Evolutionary conservation across 2,113 vertebrate species (phyloP).

Genomic region (Vicugna pacos): DNA sequence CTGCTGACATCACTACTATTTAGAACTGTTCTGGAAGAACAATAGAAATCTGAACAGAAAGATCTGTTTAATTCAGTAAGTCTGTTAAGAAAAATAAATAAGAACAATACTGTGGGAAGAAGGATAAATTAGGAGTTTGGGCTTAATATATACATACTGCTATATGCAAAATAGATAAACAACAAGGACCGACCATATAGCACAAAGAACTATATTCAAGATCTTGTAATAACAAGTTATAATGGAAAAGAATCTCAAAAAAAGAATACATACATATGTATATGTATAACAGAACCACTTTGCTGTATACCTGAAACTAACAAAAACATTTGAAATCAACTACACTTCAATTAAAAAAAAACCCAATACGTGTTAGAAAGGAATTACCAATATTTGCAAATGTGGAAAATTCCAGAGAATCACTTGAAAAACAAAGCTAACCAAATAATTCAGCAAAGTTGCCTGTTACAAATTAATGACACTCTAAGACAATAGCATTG

Average conservation of each 20-base stretch:
- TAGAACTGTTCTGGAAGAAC: slow-evolving; percentile 21
- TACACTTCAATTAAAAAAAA: too few relatives aligned
- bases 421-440: slow-evolving; percentile 21
- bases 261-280: too few relatives aligned
- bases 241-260: too few relatives aligned
- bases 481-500: background rate
- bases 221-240: too few relatives aligned
- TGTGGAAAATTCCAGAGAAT: slow-evolving; percentile 42
- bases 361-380: background rate
- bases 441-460: slow-evolving; percentile 16
- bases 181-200: too few relatives aligned
- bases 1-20: background rate
- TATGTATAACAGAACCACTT: too few relatives aligned
- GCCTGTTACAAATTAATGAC: background rate
- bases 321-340: too few relatives aligned
- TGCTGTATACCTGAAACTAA: too few relatives aligned
- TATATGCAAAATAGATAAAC: too few relatives aligned
- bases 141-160: too few relatives aligned
- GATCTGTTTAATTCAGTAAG: background rate
- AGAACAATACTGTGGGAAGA: background rate
- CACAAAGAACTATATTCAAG: too few relatives aligned
- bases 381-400: background rate
- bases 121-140: too few relatives aligned
- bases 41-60: slow-evolving; percentile 1
- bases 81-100: slow-evolving; percentile 24